phyloP scores from a whole-genome alignment of 2,888 invertebrate genomes.

The Cephonodes hylas region DNA sequence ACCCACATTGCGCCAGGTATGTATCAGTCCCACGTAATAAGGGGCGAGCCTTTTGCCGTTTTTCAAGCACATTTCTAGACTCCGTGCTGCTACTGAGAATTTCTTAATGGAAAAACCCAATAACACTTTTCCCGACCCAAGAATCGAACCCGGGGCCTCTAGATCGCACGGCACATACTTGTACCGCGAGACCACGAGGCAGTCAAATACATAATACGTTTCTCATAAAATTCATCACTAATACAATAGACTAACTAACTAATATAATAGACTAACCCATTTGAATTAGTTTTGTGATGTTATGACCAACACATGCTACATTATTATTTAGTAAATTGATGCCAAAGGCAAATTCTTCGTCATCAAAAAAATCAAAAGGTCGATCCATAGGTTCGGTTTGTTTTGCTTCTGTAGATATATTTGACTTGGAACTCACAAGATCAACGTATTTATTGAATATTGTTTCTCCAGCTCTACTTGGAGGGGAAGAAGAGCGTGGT shows the following conservation, averaged over 20 bases:
- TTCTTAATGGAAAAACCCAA: too few species aligned
- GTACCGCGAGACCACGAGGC: too few species aligned
- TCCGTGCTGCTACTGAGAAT: too few species aligned
- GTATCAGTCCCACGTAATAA: too few species aligned
- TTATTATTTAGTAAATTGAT: slow-evolving; percentile 70
- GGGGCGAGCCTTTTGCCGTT: too few species aligned
- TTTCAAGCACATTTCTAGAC: too few species aligned
- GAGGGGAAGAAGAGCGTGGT: slow-evolving; percentile 49
- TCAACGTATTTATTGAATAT: slow-evolving; percentile 63
- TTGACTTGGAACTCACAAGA: slow-evolving; percentile 59
- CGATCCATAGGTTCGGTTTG: slow-evolving; percentile 54
- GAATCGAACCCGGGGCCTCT: too few species aligned
- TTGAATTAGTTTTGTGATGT: slow-evolving; percentile 68
- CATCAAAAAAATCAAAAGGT: slow-evolving; percentile 71
- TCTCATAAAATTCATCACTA: too few species aligned
- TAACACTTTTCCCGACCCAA: too few species aligned
- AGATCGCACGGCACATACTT: too few species aligned
- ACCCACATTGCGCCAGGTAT: too few species aligned
- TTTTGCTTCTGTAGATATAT: slow-evolving; percentile 46
- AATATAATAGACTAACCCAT: slow-evolving; percentile 52
- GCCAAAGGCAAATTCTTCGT: slow-evolving; percentile 72
- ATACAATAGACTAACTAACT: not conserved
- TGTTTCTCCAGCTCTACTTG: slow-evolving; percentile 46
- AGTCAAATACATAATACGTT: too few species aligned
- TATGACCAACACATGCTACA: slow-evolving; percentile 71